Evolutionary conservation across 2,113 vertebrate genomes (phyloP).

Genomic region (Balaeniceps rex): DNA sequence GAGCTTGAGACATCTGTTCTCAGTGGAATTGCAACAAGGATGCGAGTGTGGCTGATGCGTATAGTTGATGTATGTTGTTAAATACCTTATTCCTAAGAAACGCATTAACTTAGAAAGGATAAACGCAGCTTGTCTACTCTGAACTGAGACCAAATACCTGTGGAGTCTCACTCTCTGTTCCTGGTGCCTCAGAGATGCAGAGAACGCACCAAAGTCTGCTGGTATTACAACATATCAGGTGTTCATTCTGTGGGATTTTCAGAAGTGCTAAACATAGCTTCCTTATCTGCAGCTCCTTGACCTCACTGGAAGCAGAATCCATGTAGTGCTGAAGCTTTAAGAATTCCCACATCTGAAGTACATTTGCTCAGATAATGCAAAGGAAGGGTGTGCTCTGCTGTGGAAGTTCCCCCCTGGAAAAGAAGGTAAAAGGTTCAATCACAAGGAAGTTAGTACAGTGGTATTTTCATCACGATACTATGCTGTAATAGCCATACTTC

Average conservation of each 20-base stretch:
- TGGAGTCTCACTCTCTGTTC: not conserved
- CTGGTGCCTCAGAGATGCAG: not conserved
- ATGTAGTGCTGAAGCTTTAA: not conserved
- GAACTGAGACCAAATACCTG: not conserved
- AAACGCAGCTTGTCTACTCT: not conserved
- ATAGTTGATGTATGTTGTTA: not conserved
- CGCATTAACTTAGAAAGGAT: not conserved
- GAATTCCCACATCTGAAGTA: not conserved
- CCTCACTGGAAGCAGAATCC: not conserved
- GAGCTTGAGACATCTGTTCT: not conserved
- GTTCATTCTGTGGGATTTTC: not conserved
- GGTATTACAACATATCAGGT: not conserved
- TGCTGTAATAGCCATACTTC: not conserved
- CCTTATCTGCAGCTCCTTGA: slow-evolving; percentile 19
- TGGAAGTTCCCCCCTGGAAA: not conserved
- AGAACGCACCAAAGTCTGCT: not conserved
- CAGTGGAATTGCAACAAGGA: not conserved
- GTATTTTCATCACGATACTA: not conserved
- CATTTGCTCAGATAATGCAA: not conserved
- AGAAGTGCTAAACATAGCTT: slow-evolving; percentile 1
- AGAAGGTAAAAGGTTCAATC: slow-evolving; percentile 21
- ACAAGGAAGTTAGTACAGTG: not conserved
- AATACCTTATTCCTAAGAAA: not conserved
- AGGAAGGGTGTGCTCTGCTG: slow-evolving; percentile 28
- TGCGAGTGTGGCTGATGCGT: not conserved